These are phyloP conservation scores for Heterodera carotae DNA, from an alignment of 1,140 invertebrate species.

Conservation along the genomic window DNA sequence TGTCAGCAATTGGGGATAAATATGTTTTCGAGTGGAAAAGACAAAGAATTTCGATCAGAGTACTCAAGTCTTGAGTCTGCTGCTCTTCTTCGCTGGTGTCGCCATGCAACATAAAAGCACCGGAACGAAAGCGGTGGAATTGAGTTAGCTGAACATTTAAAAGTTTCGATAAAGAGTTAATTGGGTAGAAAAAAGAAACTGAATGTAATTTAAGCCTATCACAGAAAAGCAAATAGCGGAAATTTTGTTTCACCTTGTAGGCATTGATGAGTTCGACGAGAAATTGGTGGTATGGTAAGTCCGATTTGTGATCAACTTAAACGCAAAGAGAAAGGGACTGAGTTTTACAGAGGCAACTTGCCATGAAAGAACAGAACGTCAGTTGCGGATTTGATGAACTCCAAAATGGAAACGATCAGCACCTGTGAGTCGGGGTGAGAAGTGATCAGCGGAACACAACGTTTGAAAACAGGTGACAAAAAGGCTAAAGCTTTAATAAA, in stretches of 20 bases:
- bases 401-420: constrained; percentile 31
- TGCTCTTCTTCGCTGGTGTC: constrained; percentile 30
- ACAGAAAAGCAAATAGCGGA: no score
- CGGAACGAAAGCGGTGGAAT: constrained; percentile 29
- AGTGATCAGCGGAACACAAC: constrained; percentile 30
- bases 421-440: constrained; percentile 28
- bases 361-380: constrained; percentile 40
- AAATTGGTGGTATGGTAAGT: constrained; percentile 15
- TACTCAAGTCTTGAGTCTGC: constrained; percentile 34
- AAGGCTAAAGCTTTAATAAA: constrained; percentile 18
- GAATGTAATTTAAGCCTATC: no score
- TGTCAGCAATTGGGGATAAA: constrained; percentile 25
- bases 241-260: constrained; percentile 28
- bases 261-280: constrained; percentile 31
- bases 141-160: constrained; percentile 27
- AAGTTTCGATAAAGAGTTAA: constrained; percentile 9
- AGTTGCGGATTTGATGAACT: constrained; percentile 33
- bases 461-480: constrained; percentile 34
- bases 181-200: no score
- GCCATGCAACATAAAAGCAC: constrained; percentile 6
- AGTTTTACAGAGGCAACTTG: neutral
- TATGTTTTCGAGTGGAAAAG: constrained; percentile 35
- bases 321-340: neutral
- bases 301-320: constrained; percentile 27
- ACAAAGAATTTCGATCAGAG: constrained; percentile 40